Percentiles rank a stretch among this genome's conserved stretches.
Conservation (phyloP, 2,797 vertebrate genomes). For the Simalia tracyae region DNA sequence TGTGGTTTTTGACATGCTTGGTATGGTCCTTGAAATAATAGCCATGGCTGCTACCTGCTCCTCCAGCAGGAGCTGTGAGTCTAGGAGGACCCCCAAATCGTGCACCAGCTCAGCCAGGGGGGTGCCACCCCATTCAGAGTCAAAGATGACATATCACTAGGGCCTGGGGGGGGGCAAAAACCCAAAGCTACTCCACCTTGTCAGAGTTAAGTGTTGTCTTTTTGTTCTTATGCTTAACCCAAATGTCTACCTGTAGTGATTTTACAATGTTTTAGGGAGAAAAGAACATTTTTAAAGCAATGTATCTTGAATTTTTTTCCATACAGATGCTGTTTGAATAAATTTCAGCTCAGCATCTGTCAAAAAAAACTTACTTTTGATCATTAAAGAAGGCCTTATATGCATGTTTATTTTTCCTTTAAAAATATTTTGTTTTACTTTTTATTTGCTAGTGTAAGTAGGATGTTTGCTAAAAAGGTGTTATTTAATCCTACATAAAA, state of each 20-base stretch:
- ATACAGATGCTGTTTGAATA: not conserved
- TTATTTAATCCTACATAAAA: not conserved
- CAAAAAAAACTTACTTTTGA: not conserved
- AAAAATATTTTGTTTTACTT: not conserved
- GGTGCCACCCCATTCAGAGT: not conserved
- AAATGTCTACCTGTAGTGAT: not conserved
- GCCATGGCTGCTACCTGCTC: not conserved
- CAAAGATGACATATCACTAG: not conserved
- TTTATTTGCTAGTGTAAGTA: slow-evolving; percentile 16
- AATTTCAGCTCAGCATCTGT: not conserved
- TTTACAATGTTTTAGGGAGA: not conserved
- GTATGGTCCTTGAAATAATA: not conserved
- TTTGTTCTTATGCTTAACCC: not conserved
- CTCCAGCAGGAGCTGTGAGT: not conserved
- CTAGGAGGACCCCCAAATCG: not conserved
- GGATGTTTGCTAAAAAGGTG: not conserved
- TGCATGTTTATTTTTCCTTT: not conserved
- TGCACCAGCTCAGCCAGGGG: not conserved
- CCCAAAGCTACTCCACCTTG: not conserved
- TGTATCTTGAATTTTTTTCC: not conserved
- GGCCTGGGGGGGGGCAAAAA: not conserved
- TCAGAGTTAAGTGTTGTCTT: not conserved
- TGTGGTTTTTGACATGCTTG: not conserved
- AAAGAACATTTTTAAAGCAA: not conserved
- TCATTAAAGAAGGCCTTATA: not conserved